Base-by-base conservation (phyloP, 2,888 invertebrate genomes). In the Zeuzera pyrina region DNA sequence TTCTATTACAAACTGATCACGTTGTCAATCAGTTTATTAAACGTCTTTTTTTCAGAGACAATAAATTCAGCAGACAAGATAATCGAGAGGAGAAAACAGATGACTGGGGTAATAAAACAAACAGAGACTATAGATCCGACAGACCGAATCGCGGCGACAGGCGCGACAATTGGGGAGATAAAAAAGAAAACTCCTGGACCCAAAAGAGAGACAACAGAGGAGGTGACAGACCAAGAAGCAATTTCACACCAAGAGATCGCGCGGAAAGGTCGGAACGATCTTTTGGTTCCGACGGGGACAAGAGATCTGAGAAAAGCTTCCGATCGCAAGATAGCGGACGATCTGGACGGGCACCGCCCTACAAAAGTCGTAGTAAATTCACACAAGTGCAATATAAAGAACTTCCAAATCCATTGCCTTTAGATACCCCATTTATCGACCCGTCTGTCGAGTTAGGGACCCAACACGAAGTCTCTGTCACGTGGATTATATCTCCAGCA, bases 401-500 rank as follows among this genome's bases (percentile, higher is more conserved):
- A 45, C 48, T 81, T 3, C 11, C 68, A 1, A 53, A 85, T 35
- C 88, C 87, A 25, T 63, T 85, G 5, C 44, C 85, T 0, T 38
- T 85, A 1, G 77, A 85, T 6, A 76, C 77, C 0, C 64, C 74
- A 0, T 89, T 87, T 68, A 33, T 44, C 0, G 71, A 81, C 3
- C 71, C 76, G 1, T 49, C 67, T 0, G 63, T 89, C 2, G 77
- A 85, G 12, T 57, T 78, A 1, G 87, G 86, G 10, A 67, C 72
- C 0, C 85, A 79, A 31, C 86, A 87, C 31, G 85, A 87, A 34
- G 73, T 91, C 0, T 78, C 85, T 2, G 84, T 93, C 22, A 88
- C 89, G 2, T 93, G 93, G 92, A 91, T 92, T 55, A 86, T 89
- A 33, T 89, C 89, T 38, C 93, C 93, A 0, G 85, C 87, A 38